A percentile compares a stretch with the other conserved stretches of the same genome.
These are phyloP conservation scores for Eurosta solidaginis DNA, from an alignment of 1,140 invertebrate genomes.

Conservation along the genomic window DNA sequence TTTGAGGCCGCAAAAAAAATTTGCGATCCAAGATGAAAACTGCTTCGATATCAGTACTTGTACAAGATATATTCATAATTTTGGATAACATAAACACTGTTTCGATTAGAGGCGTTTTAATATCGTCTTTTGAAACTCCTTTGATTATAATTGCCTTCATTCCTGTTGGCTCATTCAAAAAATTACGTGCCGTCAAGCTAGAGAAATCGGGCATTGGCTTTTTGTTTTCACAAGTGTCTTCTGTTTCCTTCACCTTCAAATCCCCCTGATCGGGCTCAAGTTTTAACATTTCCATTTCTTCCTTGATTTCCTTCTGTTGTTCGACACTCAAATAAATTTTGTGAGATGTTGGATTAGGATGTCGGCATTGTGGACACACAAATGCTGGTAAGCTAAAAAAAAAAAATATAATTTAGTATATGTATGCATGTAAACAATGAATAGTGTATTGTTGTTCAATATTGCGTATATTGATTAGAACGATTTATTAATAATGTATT, in stretches of 20 bases:
- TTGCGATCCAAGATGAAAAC: neutral
- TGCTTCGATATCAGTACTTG: neutral
- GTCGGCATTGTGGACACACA: neutral
- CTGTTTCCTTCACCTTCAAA: neutral
- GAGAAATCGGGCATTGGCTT: too few relatives aligned
- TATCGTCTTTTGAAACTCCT: neutral
- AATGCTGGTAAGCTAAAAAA: neutral
- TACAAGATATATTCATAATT: neutral
- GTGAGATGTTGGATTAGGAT: neutral
- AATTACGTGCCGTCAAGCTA: neutral
- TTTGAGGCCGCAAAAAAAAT: neutral
- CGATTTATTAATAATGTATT: too few relatives aligned
- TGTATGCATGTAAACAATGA: neutral
- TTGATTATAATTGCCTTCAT: neutral
- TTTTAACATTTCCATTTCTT: neutral
- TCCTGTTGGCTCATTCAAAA: neutral
- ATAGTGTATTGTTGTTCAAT: neutral
- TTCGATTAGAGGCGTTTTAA: neutral
- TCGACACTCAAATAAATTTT: neutral
- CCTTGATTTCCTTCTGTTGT: neutral
- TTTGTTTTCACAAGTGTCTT: neutral
- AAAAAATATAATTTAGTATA: neutral
- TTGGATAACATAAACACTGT: neutral
- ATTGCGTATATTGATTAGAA: neutral
- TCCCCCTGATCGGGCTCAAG: neutral